A percentile compares a stretch with the other conserved stretches of the same genome.
Conservation (phyloP, 2,888 invertebrate species). For the Auanema sp. region DNA sequence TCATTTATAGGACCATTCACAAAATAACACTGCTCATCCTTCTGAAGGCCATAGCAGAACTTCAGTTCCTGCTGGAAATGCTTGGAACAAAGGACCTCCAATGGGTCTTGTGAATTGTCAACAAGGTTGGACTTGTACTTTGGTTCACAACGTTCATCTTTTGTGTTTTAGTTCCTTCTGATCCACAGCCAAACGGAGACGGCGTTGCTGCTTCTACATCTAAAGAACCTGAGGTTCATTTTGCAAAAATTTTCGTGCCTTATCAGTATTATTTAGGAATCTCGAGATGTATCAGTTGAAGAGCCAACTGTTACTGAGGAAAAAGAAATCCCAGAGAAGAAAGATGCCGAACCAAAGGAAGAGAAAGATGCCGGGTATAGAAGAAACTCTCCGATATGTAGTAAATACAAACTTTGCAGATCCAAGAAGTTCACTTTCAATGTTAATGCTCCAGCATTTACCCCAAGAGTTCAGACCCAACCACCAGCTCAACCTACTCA, state of each 20-base stretch:
- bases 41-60: neutral
- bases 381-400: neutral
- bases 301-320: constrained; percentile 5
- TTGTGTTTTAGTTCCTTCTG: constrained; percentile 6
- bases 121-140: constrained; percentile 11
- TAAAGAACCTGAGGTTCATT: neutral
- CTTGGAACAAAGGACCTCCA: constrained; percentile 43
- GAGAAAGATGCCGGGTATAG: neutral
- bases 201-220: too few species aligned
- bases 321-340: constrained; percentile 2
- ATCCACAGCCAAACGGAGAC: constrained; percentile 5
- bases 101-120: constrained; percentile 17
- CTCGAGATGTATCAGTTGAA: too few species aligned
- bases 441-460: constrained; percentile 47
- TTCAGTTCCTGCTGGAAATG: constrained; percentile 21
- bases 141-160: neutral
- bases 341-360: constrained; percentile 4
- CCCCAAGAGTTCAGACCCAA: constrained; percentile 28
- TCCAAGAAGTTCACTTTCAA: constrained; percentile 43
- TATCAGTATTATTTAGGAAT: neutral
- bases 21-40: neutral
- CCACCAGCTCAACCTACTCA: constrained; percentile 31
- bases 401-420: neutral
- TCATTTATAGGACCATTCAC: too few species aligned
- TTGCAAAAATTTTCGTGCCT: neutral